Conservation (phyloP, 2,888 invertebrate species). For the Cabera pusaria region DNA sequence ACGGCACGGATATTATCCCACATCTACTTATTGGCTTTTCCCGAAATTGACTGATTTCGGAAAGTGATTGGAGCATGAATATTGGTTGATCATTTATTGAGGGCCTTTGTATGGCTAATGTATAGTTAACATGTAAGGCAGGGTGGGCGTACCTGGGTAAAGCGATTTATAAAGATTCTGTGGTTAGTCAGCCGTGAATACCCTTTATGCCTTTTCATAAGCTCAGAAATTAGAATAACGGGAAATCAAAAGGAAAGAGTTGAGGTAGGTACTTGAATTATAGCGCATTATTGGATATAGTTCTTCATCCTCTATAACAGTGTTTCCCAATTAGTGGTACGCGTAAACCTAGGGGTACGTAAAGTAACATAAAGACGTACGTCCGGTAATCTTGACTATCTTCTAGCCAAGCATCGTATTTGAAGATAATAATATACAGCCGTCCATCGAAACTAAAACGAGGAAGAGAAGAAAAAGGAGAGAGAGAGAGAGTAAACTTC, state of each 20-base stretch:
- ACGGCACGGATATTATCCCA: conserved; percentile 25
- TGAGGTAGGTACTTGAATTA: too few relatives aligned
- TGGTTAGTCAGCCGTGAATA: conserved; percentile 5
- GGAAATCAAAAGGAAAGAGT: not conserved
- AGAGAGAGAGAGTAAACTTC: too few relatives aligned
- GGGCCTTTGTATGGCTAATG: conserved; percentile 23
- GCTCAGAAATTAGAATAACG: not conserved
- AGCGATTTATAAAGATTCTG: conserved; percentile 4
- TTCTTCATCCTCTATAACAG: too few relatives aligned
- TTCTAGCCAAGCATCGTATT: too few relatives aligned
- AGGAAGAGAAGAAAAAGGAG: too few relatives aligned
- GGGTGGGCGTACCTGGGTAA: not conserved
- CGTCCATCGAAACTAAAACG: too few relatives aligned
- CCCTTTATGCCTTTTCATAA: not conserved
- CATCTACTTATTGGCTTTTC: conserved; percentile 25
- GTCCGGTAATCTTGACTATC: too few relatives aligned
- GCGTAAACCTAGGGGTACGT: too few relatives aligned
- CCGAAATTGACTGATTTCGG: conserved; percentile 29
- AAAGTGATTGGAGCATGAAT: conserved; percentile 27
- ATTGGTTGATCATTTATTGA: conserved; percentile 16
- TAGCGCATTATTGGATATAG: too few relatives aligned
- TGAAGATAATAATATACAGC: too few relatives aligned
- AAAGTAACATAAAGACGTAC: too few relatives aligned
- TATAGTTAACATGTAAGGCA: conserved; percentile 16
- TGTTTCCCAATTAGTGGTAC: too few relatives aligned